Evolutionary conservation across 2,113 vertebrate genomes (phyloP).

Genomic region (Corythornis cristatus): DNA sequence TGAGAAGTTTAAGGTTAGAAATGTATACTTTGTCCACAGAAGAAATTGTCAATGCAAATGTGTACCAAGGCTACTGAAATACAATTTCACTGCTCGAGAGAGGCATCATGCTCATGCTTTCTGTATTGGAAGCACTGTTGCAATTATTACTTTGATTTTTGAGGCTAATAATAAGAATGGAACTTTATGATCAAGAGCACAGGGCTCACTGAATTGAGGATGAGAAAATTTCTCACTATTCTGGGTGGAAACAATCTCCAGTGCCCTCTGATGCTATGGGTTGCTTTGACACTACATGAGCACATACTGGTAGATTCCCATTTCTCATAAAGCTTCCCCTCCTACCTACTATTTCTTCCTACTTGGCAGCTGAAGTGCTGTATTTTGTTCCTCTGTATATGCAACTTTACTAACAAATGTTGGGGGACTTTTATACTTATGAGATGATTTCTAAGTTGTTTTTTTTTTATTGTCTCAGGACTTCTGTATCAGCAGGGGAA

Average conservation of each 20-base stretch:
- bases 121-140: not conserved
- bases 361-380: not conserved
- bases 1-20: not conserved
- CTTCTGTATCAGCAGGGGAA: not conserved
- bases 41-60: fast-evolving
- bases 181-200: not conserved
- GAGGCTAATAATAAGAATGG: not conserved
- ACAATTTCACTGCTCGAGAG: fast-evolving
- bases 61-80: fast-evolving
- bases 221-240: not conserved
- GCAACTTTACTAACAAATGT: not conserved
- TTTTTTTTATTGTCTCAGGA: not conserved
- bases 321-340: not conserved
- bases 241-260: not conserved
- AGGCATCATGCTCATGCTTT: fast-evolving
- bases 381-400: not conserved
- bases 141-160: not conserved
- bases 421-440: not conserved
- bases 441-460: not conserved
- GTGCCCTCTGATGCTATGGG: not conserved
- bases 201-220: not conserved
- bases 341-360: not conserved
- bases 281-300: not conserved
- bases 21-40: not conserved
- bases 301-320: not conserved